Evolutionary conservation across 2,113 vertebrate species (phyloP).

Genomic region (Rattus norvegicus): DNA sequence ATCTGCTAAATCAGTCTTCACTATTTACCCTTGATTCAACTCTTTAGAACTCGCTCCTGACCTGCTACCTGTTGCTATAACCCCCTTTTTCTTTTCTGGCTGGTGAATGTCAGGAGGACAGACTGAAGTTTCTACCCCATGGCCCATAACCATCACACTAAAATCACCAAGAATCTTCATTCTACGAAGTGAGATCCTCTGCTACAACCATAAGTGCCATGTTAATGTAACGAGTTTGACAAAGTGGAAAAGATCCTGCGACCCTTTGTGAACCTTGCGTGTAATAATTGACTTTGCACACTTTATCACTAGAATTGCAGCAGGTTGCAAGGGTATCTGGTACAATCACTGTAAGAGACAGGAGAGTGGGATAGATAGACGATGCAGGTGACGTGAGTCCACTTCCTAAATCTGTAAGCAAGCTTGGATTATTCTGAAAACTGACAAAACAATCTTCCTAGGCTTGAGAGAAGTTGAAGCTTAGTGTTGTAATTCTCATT

Average conservation of each 20-base stretch:
- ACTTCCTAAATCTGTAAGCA: not conserved
- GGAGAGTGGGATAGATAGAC: not conserved
- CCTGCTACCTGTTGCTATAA: not conserved
- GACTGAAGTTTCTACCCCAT: not conserved
- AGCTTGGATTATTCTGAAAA: not conserved
- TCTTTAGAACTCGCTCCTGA: not conserved
- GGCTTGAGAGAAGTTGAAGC: not conserved
- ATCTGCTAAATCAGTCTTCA: not conserved
- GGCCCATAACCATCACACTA: not conserved
- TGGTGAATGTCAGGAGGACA: not conserved
- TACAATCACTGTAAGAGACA: not conserved
- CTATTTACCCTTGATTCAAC: not conserved
- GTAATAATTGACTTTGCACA: not conserved
- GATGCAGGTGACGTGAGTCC: not conserved
- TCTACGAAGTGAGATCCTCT: slow-evolving; percentile 40
- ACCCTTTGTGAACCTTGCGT: not conserved
- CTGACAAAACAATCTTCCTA: not conserved
- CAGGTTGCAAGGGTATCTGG: not conserved
- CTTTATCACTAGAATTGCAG: not conserved
- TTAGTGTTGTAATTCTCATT: slow-evolving; percentile 5
- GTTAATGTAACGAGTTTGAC: not conserved
- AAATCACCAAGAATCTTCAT: slow-evolving; percentile 20
- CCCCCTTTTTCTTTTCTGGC: not conserved
- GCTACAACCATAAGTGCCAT: not conserved
- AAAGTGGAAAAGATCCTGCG: not conserved